phyloP scores from a whole-genome alignment of 2,113 vertebrate species.

The Oncorhynchus masou region DNA sequence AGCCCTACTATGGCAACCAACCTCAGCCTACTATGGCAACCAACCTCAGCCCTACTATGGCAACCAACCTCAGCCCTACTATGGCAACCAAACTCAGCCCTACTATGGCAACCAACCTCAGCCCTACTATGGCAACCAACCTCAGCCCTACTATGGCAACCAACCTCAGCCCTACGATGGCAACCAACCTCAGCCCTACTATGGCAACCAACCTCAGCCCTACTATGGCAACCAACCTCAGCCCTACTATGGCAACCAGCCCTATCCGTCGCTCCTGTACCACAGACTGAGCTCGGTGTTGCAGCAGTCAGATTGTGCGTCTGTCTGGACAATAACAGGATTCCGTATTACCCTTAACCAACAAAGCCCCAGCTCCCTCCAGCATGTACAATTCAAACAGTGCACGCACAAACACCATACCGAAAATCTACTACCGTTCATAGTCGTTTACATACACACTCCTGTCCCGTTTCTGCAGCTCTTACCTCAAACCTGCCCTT shows the following conservation, averaged over 20 bases:
- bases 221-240: not conserved
- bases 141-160: too few relatives aligned
- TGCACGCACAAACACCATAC: not conserved
- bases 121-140: too few relatives aligned
- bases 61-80: too few relatives aligned
- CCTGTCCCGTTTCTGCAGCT: not conserved
- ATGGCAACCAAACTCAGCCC: too few relatives aligned
- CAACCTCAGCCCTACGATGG: too few relatives aligned
- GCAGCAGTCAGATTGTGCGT: conserved; percentile 56
- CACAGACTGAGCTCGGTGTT: conserved; percentile 57
- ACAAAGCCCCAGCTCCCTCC: conserved; percentile 54
- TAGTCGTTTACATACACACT: not conserved
- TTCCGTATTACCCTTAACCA: conserved; percentile 72
- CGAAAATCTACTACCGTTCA: not conserved
- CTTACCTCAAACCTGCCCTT: conserved; percentile 82
- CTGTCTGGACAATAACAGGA: conserved; percentile 63
- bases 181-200: too few relatives aligned
- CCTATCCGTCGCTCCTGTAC: conserved; percentile 49
- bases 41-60: too few relatives aligned
- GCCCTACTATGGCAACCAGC: conserved; percentile 4
- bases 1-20: too few relatives aligned
- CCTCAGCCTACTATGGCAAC: too few relatives aligned
- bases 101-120: too few relatives aligned
- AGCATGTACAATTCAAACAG: conserved; percentile 56
- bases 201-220: not conserved